Conservation (phyloP, 2,797 vertebrate genomes). For the Diplodus sargus region DNA sequence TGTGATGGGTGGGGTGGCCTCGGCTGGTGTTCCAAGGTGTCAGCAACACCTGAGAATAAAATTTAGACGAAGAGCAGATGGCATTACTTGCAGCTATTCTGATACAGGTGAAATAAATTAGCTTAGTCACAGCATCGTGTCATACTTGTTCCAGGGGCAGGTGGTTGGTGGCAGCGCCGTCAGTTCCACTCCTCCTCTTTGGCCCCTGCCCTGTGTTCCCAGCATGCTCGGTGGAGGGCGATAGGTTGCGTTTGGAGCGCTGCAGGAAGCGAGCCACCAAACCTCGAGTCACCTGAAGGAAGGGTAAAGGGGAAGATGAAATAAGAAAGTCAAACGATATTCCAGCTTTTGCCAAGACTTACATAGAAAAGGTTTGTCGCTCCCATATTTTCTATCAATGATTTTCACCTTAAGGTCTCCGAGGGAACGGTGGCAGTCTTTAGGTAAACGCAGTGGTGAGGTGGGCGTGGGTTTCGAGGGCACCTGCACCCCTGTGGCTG, state of each 20-base stretch:
- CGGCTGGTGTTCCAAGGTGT: conserved; percentile 78
- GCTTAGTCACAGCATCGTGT: conserved; percentile 7
- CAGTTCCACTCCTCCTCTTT: conserved; percentile 83
- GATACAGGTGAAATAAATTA: not conserved
- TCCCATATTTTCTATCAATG: not conserved
- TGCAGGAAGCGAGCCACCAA: conserved; percentile 94
- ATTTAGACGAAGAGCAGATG: not conserved
- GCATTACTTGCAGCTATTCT: not conserved
- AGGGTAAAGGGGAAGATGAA: not conserved
- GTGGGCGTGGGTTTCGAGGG: conserved; percentile 80
- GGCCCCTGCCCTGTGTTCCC: conserved; percentile 83
- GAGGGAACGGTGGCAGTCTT: conserved; percentile 92
- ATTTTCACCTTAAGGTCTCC: conserved; percentile 91
- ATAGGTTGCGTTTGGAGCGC: conserved; percentile 90
- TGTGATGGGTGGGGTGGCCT: conserved; percentile 74
- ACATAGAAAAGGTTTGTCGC: not conserved
- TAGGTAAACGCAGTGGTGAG: conserved; percentile 84
- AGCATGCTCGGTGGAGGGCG: conserved; percentile 78
- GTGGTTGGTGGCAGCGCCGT: conserved; percentile 64
- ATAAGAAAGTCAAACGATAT: not conserved
- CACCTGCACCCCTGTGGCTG: conserved; percentile 73
- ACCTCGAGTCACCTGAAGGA: conserved; percentile 87
- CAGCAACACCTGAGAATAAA: conserved; percentile 77
- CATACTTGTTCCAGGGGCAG: conserved; percentile 81
- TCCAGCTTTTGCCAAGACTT: not conserved